Percentiles rank a stretch among this genome's conserved stretches.
These are phyloP conservation scores for Phrixothrix hirtus DNA, from an alignment of 2,888 invertebrate genomes.

Conservation along the genomic window DNA sequence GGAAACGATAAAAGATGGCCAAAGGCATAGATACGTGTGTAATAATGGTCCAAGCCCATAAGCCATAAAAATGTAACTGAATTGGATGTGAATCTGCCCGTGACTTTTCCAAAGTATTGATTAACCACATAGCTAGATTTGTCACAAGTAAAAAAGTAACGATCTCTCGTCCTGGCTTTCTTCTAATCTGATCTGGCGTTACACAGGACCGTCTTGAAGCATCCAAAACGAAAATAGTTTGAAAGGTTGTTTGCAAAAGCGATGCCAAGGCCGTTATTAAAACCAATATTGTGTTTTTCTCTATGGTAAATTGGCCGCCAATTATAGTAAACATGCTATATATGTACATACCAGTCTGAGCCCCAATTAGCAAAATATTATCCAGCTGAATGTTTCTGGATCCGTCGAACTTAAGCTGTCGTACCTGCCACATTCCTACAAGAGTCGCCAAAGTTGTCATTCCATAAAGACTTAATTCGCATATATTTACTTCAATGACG, in stretches of 20 bases:
- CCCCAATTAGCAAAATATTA: conserved; percentile 88
- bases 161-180: conserved; percentile 90
- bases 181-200: conserved; percentile 78
- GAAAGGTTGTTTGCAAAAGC: conserved; percentile 84
- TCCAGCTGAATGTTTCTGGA: conserved; percentile 82
- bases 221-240: conserved; percentile 89
- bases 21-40: conserved; percentile 92
- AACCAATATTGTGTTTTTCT: conserved; percentile 79
- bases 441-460: conserved; percentile 85
- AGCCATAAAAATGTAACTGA: conserved; percentile 87
- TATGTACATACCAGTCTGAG: conserved; percentile 92
- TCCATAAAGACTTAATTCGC: conserved; percentile 83
- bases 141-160: conserved; percentile 89
- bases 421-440: conserved; percentile 85
- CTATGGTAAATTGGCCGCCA: conserved; percentile 85
- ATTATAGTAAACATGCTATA: conserved; percentile 93
- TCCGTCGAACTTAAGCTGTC: conserved; percentile 83
- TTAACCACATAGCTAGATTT: conserved; percentile 93
- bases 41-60: conserved; percentile 96
- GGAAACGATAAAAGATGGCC: conserved; percentile 93
- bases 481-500: conserved; percentile 86
- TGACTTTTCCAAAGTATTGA: conserved; percentile 89
- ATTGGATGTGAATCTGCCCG: conserved; percentile 90
- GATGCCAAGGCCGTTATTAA: conserved; percentile 83
- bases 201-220: conserved; percentile 84